Percentiles rank a stretch among this genome's conserved stretches.
These are phyloP conservation scores for Odobenus rosmarus DNA, from an alignment of 2,113 vertebrate species.

Conservation along the genomic window DNA sequence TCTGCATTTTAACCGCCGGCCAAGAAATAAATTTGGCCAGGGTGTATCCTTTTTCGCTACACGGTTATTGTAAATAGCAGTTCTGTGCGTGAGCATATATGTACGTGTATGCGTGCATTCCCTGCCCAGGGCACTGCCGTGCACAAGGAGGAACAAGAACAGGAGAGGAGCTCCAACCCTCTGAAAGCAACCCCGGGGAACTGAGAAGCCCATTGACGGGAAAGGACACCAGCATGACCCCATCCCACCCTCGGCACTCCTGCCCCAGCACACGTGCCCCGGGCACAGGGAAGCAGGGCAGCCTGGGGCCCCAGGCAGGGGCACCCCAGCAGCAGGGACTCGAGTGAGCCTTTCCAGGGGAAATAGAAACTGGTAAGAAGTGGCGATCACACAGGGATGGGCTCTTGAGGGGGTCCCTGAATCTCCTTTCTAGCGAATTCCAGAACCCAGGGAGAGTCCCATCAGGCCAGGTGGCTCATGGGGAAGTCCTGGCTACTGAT, in stretches of 20 bases:
- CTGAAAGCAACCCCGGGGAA: background rate
- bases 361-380: fast-evolving
- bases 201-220: fast-evolving
- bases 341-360: fast-evolving
- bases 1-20: background rate
- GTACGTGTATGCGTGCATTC: background rate
- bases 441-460: fast-evolving
- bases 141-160: background rate
- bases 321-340: fast-evolving
- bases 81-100: fast-evolving
- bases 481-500: background rate
- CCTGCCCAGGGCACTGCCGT: background rate
- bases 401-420: fast-evolving
- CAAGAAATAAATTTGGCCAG: background rate
- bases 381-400: background rate
- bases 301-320: fast-evolving
- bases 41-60: background rate
- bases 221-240: background rate
- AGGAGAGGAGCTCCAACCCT: background rate
- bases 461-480: background rate
- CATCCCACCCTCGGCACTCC: fast-evolving
- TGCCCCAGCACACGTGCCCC: background rate
- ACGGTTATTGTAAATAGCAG: background rate
- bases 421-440: fast-evolving
- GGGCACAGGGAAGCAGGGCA: fast-evolving